These are phyloP conservation scores for Xiphorhynchus erythropygius DNA, from an alignment of 2,797 vertebrate species.

Conservation along the genomic window DNA sequence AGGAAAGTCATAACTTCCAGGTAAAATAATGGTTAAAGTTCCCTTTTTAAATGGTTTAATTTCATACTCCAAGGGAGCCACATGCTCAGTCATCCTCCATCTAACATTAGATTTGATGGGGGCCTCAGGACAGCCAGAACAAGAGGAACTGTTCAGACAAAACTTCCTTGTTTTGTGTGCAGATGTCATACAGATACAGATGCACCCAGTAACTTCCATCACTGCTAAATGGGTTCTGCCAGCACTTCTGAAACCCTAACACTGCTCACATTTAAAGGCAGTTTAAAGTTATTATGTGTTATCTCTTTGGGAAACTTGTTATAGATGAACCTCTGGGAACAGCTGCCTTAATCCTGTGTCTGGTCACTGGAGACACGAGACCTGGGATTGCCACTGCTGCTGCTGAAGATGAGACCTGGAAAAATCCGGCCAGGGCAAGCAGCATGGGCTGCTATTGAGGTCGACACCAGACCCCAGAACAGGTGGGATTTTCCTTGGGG, in stretches of 20 bases:
- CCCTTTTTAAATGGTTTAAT: background rate
- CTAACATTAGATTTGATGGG: background rate
- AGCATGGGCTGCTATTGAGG: background rate
- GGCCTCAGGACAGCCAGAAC: fast-evolving
- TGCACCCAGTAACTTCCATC: background rate
- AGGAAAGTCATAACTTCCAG: background rate
- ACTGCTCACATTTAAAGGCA: background rate
- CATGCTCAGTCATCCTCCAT: background rate
- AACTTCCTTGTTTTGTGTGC: background rate
- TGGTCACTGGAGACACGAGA: fast-evolving
- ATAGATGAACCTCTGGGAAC: background rate
- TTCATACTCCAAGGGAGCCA: background rate
- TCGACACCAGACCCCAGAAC: background rate
- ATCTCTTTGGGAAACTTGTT: background rate
- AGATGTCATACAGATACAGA: background rate
- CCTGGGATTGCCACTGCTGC: background rate
- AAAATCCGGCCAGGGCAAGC: background rate
- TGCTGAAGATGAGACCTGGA: background rate
- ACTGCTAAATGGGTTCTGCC: background rate
- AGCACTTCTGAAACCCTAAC: background rate
- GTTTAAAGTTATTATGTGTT: background rate
- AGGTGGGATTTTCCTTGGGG: background rate
- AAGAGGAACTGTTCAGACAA: background rate
- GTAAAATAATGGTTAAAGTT: background rate
- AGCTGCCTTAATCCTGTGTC: background rate